These are phyloP conservation scores for Odontamblyopus lacepedii DNA, from an alignment of 2,797 vertebrate species.

Conservation along the genomic window DNA sequence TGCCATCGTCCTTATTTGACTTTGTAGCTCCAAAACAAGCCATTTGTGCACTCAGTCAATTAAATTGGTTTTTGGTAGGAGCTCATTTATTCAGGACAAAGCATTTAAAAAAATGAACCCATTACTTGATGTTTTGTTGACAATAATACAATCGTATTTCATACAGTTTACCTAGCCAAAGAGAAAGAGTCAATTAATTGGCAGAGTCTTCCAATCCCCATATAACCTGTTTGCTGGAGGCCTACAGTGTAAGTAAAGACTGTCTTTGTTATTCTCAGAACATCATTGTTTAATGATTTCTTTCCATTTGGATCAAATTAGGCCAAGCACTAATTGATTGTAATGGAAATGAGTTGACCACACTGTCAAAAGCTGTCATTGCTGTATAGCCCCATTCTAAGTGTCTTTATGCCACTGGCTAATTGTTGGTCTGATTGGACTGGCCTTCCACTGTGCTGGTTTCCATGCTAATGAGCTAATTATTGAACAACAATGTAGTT, in stretches of 20 bases:
- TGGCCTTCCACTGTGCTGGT: constrained; percentile 59
- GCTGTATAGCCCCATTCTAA: constrained; percentile 56
- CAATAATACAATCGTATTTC: constrained; percentile 6
- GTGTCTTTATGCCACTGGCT: constrained; percentile 57
- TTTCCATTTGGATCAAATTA: constrained; percentile 67
- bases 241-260: constrained; percentile 36
- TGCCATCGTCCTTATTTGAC: constrained; percentile 4
- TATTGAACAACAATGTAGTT: constrained; percentile 70
- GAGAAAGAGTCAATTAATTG: constrained; percentile 8
- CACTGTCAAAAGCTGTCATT: constrained; percentile 61
- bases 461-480: constrained; percentile 75
- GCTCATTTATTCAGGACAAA: constrained; percentile 7
- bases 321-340: constrained; percentile 66
- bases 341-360: constrained; percentile 76
- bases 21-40: constrained; percentile 5
- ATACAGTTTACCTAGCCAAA: constrained; percentile 4
- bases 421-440: constrained; percentile 71
- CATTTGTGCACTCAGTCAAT: constrained; percentile 3
- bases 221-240: constrained; percentile 25
- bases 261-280: constrained; percentile 43
- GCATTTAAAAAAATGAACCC: not conserved
- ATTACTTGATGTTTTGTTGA: not conserved
- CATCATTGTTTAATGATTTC: constrained; percentile 48
- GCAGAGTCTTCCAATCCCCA: not conserved
- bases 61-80: not conserved